Base-by-base conservation (phyloP, 1,140 invertebrate species). In the Trigoniulus corallinus region DNA sequence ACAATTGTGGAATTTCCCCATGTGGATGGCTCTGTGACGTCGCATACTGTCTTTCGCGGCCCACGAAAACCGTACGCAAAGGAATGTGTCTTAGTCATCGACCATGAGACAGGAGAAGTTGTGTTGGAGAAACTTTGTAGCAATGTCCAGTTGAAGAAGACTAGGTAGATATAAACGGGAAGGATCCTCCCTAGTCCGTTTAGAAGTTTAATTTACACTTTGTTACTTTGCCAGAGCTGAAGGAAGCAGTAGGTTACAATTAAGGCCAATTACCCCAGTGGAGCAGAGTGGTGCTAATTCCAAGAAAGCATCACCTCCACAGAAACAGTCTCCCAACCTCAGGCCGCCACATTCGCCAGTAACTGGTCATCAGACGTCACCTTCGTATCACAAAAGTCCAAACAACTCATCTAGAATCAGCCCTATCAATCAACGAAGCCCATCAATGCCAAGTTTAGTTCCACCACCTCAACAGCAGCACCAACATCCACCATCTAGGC, bases 21-120 rank as follows among this genome's bases (percentile, higher is more conserved):
- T 77, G 78, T 91, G 84, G 85, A 53, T 81, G 85, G 54, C 88
- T 86, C 27, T n/a, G n/a, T n/a, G n/a, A 81, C 82, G 29, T 76
- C 81, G 48, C 82, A 91, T 58, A 94, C 88, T 53, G 84, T 95
- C 47, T 95, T 92, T 66, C 92, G 89, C 70, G 91, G 92, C 42
- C 87, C 85, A 60, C 83, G 92, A 62, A 76, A 81, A 62, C 84
- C 87, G 39, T 88, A 87, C 65, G 75, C 79, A 47, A 87, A 91
- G 72, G 91, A 96, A 72, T 97, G 91, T 72, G 85, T 97, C 41
- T 74, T 96, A 10, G 91, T 97, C 48, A 87, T 93, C 56, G 88
- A 96, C 67, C 79, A 81, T 64, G 72, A 74, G 40, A 96, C 88
- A 2, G 89, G 91, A 46, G 86, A 91, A 69, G 83, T 95, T 56